Base-by-base conservation (phyloP, 2,888 invertebrate species). In the Cephus runcator region DNA sequence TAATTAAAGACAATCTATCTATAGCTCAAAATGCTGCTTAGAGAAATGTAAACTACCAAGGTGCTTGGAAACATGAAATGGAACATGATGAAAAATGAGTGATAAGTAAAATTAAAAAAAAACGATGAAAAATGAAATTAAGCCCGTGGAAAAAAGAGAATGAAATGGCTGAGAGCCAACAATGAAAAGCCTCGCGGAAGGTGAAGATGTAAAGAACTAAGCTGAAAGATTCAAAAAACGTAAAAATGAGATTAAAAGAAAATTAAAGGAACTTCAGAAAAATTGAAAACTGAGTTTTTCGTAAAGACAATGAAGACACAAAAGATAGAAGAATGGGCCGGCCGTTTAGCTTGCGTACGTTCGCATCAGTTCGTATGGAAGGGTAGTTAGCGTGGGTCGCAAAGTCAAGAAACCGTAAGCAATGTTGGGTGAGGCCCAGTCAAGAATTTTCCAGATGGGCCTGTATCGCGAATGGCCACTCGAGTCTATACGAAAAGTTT, bases 401-500 rank as follows among this genome's bases (percentile, higher is more conserved):
- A 56, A 56, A 56, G 56, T 56, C 23, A 56, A 56, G 23, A 56
- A 56, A 56, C 0, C 56, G 23, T 56, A 9, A 56, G 56, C 9
- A 56, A 56, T 56, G 56, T 56, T 56, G 56, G 56, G 56, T 56
- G 56, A 56, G 56, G 56, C 56, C 56, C 56, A 56, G 56, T 23
- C 56, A 23, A 56, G 56, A 56, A 56, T 56, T 23, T 56, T 56
- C 23, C 23, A 56, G 56, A 56, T 56, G 56, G 56, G 56, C 56
- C 56, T 23, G 56, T 56, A 56, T 56, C 56, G 56, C 56, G 56
- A 56, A 56, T 56, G 56, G 56, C 56, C 56, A 56, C 23, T 56
- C 23, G 56, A 9, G 23, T 23, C 56, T 56, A 56, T 2, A 23
- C 23, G 56, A 56, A 56, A 56, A 81, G 82, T 82, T 85, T 84